Evolutionary conservation across 64 coral and sea anemone genomes (phyloP), one percentile per base, ranked within the genome.

Genomic region (Hydrozoanthus tunicans): DNA sequence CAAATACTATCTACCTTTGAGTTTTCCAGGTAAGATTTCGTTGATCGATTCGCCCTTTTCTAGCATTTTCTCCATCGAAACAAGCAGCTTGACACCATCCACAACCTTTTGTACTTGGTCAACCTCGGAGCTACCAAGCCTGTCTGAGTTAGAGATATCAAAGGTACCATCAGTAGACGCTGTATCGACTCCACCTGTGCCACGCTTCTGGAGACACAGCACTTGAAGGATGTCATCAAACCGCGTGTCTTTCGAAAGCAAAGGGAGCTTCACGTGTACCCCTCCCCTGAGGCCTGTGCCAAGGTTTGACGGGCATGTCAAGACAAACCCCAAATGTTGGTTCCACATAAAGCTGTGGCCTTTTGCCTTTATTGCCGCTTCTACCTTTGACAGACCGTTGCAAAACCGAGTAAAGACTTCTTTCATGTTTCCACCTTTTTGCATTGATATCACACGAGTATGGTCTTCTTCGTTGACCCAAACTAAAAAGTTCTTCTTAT

Each of bases 381-480:
- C 95, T 24, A 96, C 95, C 51, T 94, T 96, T 58, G 91, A 92
- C 14, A 96, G 92, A 69, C 95, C 95, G 13, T 86, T 93, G 54
- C 95, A 96, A 72, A 96, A 96, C 8, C 95, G 92, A 62, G 93
- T 88, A 63, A 96, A 96, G 23, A 96, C 92, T 23, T 86, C 77
- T 24, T 91, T 96, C 95, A 96, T 94, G 73, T 96, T 96, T 3
- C 95, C 95, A 20, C 95, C 92, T 63, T 92, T 96, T 65, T 96
- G 92, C 95, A 96, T 96, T 0, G 95, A 96, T 57, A 96, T 96
- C 0, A 96, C 95, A 13, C 95, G 89, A 0, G 92, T 96, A 61
- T 96, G 95, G 32, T 96, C 95, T 62, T 96, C 95, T 73, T 96
- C 95, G 24, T 96, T 96, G 0, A 96, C 89, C 95, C 95, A 96